These are phyloP conservation scores for Helleia helle DNA, from an alignment of 2,888 invertebrate species.

Conservation along the genomic window DNA sequence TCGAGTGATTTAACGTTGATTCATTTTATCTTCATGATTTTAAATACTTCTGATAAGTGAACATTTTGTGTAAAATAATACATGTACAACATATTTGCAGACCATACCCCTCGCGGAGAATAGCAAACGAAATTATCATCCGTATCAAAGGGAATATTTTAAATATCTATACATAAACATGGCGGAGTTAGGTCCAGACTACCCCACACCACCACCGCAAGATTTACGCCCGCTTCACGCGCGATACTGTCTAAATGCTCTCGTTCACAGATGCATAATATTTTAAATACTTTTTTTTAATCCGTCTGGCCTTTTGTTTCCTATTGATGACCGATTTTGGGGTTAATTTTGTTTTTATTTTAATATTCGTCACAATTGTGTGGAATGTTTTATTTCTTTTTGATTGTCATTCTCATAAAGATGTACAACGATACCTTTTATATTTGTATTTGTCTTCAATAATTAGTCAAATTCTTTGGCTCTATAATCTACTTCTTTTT, in stretches of 20 bases:
- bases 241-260: conserved; percentile 54
- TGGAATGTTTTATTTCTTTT: no score
- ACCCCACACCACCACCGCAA: conserved; percentile 46
- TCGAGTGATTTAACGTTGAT: conserved; percentile 11
- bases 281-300: conserved; percentile 51
- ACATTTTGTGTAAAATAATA: not conserved
- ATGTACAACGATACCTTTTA: no score
- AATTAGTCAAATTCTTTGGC: no score
- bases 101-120: conserved; percentile 36
- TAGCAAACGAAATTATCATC: conserved; percentile 66
- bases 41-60: not conserved
- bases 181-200: conserved; percentile 53
- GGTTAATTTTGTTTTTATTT: conserved; percentile 13
- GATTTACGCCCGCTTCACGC: conserved; percentile 57
- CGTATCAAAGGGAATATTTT: conserved; percentile 74
- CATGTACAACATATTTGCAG: conserved; percentile 32
- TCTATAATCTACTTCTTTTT: no score
- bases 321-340: conserved; percentile 35
- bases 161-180: conserved; percentile 63
- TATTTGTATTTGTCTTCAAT: no score
- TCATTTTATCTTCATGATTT: not conserved
- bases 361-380: conserved; percentile 3
- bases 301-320: conserved; percentile 49
- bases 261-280: conserved; percentile 58
- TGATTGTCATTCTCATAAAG: no score